A percentile compares a stretch with the other conserved stretches of the same genome.
phyloP scores from a whole-genome alignment of 2,888 invertebrate species.

The Raillietiella orientalis region DNA sequence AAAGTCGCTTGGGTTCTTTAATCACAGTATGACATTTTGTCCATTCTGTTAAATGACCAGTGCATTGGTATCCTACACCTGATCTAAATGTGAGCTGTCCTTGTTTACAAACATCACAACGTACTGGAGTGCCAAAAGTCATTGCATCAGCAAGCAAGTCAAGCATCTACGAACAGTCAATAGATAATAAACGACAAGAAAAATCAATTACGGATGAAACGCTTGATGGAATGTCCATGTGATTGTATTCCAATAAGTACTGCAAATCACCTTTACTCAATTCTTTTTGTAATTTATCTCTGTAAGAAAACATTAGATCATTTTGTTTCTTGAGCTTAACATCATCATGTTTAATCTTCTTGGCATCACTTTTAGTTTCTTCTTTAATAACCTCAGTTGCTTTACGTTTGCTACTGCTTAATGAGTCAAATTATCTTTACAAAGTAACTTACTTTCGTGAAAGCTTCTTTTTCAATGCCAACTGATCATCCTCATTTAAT shows the following conservation, averaged over 20 bases:
- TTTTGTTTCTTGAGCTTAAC: conserved; percentile 32
- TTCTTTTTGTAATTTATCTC: conserved; percentile 24
- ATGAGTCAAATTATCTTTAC: not conserved
- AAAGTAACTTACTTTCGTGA: conserved; percentile 1
- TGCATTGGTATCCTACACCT: conserved; percentile 50
- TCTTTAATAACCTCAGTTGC: not conserved
- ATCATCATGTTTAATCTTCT: conserved; percentile 13
- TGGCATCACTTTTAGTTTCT: not conserved
- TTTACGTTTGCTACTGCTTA: not conserved
- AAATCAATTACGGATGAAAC: conserved; percentile 7
- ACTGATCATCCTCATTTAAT: conserved; percentile 35
- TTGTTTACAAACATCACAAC: conserved; percentile 39
- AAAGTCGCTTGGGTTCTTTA: conserved; percentile 31
- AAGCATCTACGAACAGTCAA: conserved; percentile 21
- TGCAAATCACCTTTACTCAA: conserved; percentile 26
- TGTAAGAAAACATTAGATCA: conserved; percentile 26
- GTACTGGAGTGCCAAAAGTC: conserved; percentile 47
- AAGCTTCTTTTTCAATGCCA: not conserved
- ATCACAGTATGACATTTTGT: conserved; percentile 42
- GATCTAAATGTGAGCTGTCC: conserved; percentile 24
- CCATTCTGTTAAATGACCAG: conserved; percentile 56
- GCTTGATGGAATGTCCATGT: conserved; percentile 30
- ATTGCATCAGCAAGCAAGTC: conserved; percentile 51
- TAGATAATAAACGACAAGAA: conserved; percentile 2
- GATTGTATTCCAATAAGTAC: conserved; percentile 31